Conservation (phyloP, 2,888 invertebrate species). For the Gryllus longicercus region DNA sequence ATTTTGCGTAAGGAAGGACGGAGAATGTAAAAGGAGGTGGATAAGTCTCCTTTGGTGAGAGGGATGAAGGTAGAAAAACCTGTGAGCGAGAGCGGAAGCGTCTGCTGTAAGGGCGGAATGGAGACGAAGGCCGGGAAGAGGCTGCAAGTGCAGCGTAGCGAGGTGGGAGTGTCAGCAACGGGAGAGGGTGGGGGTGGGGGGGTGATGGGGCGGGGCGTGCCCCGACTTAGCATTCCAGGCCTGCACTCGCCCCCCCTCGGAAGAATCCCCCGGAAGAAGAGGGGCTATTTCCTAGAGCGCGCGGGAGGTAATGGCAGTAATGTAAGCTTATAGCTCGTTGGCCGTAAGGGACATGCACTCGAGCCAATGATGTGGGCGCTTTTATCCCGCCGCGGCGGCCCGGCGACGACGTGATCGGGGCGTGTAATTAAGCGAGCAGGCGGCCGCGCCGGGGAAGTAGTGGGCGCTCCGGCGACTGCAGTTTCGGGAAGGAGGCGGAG, state of each 20-base stretch:
- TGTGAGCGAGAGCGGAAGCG: too few species aligned
- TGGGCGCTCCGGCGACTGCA: too few species aligned
- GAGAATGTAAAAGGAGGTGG: too few species aligned
- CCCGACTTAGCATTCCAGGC: neutral
- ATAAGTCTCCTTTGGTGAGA: too few species aligned
- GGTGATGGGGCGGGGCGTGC: neutral
- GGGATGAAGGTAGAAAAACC: too few species aligned
- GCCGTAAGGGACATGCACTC: constrained; percentile 17
- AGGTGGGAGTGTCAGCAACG: too few species aligned
- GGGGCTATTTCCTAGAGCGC: neutral
- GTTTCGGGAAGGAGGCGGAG: too few species aligned
- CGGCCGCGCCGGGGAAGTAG: neutral
- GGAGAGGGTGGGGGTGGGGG: neutral
- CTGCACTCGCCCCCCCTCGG: neutral
- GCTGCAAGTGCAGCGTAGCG: too few species aligned
- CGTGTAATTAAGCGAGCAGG: neutral
- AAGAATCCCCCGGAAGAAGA: neutral
- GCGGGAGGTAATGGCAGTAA: neutral
- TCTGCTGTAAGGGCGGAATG: too few species aligned
- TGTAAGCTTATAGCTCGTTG: constrained; percentile 17
- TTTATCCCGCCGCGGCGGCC: constrained; percentile 1
- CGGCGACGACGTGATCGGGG: neutral
- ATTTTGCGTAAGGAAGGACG: too few species aligned
- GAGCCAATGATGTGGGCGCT: constrained; percentile 10
- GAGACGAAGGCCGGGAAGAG: too few species aligned